Evolutionary conservation across 2,113 vertebrate genomes (phyloP), one percentile per base, ranked within the genome.

Genomic region (Hippocampus guttulatus): DNA sequence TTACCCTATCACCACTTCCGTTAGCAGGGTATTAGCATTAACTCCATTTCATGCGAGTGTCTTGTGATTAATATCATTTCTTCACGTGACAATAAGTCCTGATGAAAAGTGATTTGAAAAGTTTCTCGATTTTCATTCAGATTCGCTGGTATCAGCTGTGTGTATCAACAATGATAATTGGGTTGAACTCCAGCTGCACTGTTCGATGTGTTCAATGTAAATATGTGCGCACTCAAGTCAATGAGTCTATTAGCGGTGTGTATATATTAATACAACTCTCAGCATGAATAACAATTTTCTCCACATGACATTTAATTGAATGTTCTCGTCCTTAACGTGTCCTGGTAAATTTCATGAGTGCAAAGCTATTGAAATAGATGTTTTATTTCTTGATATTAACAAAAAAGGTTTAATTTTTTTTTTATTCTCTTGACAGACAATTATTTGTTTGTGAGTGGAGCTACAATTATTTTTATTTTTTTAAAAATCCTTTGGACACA

Each of bases 361-460:
- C 27, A 18, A 61, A 33, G 58, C 14, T 27, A 33, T 61, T 30
- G 15, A 33, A 33, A 18, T 61, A 8, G 58, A 27, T 25, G 57
- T n/a, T 60, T 30, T 60, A 6, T 33, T 60, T 60, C 27, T 60
- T 60, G 14, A 73, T 68, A 85, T 82, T 78, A 74, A 75, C 87
- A 67, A 61, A 67, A 86, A 83, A 82, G 84, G 84, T 75, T 33
- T 30, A 8, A 0, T 72, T 57, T 73, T 77, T 63, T 84, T 88
- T 70, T 64, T 72, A 89, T 88, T 90, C 87, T 82, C 87, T 77
- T 67, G 82, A 82, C 82, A 82, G 80, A 87, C 79, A 84, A 88
- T 92, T 88, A 90, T 91, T 92, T 92, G 89, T 91, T 92, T 84
- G 91, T 74, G 75, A 87, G 79, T 90, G 82, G 81, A 83, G 85